Base-by-base conservation (phyloP, 2,888 invertebrate genomes). In the Thecophora atra region DNA sequence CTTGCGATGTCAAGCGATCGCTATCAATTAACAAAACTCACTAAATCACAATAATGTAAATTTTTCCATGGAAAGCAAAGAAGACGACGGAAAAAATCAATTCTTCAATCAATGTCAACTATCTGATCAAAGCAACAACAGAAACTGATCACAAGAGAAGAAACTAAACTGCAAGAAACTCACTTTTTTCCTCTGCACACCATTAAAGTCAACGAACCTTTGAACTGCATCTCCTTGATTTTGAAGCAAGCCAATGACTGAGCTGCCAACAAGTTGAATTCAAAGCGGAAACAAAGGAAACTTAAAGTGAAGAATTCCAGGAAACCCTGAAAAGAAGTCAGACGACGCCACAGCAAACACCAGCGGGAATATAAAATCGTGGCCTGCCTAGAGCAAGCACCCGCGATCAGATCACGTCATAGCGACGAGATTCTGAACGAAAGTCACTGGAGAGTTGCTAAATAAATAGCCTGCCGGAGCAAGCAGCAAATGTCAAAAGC, bases 361-460 rank as follows among this genome's bases (percentile, higher is more conserved):
- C 60, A 69, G 67, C 56, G 67, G 56, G 68, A 69, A 69, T 44
- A 58, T n/a, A 66, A 69, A n/a, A 69, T 58, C 68, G 58, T 60
- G 68, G 68, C 44, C 44, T 58, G 42, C 47, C n/a, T n/a, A 37
- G 7, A 37, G 37, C 37, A 66, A 47, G 68, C 26, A 24, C 28
- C 24, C 24, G 26, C 26, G 44, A 58, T 44, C 68, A 69, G 58
- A 47, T 69, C 68, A 58, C 68, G 68, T 69, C 68, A 69, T 69
- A 58, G 58, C 58, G 58, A 60, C 26, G 68, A 69, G 44, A 69
- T 69, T 47, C 60, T 47, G 58, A 69, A 28, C 47, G 67, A 42
- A 60, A 60, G 26, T 2, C 26, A 58, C 37, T 17, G 30, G 19
- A 52, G 52, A 28, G 26, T 24, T n/a, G n/a, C n/a, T 28, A 17